Evolutionary conservation across 2,113 vertebrate genomes (phyloP), one percentile per base, ranked within the genome.

Genomic region (Microtus ochrogaster): DNA sequence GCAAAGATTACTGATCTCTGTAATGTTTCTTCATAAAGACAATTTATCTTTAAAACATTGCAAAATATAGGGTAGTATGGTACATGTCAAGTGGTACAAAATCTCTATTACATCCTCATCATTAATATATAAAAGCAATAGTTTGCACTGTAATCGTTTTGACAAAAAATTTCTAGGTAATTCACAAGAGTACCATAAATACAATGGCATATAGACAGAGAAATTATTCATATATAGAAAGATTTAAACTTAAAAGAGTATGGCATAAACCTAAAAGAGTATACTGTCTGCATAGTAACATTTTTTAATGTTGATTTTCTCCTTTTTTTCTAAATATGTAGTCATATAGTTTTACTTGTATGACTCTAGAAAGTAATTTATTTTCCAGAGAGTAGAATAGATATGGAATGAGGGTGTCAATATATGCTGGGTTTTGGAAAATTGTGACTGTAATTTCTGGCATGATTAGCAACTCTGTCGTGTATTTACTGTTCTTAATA

Each of bases 161-260:
- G 5, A 41, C 28, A 28, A 8, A 14, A 0, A 41, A 1, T 63
- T 88, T 81, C 33, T 65, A 0, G 1, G 14, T 3, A 66, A 36
- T 55, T 0, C 10, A 41, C 5, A 73, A 1, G 1, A 36, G 1
- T 41, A 3, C 30, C 2, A n/a, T 41, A 9, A 1, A 55, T 7
- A 49, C 5, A 22, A 10, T 68, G 9, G 6, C 44, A 16, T 16
- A 22, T 0, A 30, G 0, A 11, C 11, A 39, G n/a, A 90, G 6
- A 10, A 52, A 49, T 3, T 47, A n/a, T 7, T 85, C 58, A 63
- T 26, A 44, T 4, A 6, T 0, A 94, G 9, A 4, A 66, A 55
- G 5, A 78, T 44, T 63, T 86, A 77, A 58, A 73, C 11, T 16
- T 4, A 55, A 19, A 47, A 83, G 39, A 84, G 3, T 22, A 70